Evolutionary conservation across 2,113 vertebrate genomes (phyloP).

Genomic region (Ctenomys sociabilis): DNA sequence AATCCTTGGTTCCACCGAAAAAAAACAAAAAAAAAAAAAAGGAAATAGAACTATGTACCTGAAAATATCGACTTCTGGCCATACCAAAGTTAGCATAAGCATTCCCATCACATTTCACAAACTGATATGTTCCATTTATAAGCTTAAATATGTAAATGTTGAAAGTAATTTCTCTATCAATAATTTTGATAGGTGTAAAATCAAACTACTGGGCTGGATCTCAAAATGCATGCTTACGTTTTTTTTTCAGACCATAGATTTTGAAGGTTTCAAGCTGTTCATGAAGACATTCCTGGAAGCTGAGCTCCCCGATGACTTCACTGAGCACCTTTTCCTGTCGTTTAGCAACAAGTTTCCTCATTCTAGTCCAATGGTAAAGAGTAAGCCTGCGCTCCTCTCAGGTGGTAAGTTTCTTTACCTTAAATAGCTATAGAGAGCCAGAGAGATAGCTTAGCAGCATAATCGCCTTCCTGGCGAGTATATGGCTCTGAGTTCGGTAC

Average conservation of each 20-base stretch:
- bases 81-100: accelerated
- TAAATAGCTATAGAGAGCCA: not conserved
- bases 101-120: not conserved
- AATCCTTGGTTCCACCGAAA: too few relatives aligned
- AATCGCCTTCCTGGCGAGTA: too few relatives aligned
- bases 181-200: not conserved
- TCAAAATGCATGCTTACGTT: not conserved
- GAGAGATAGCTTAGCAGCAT: too few relatives aligned
- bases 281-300: slow-evolving; percentile 98
- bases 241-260: slow-evolving; percentile 92
- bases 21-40: too few relatives aligned
- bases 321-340: slow-evolving; percentile 94
- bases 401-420: slow-evolving; percentile 84
- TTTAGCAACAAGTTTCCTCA: slow-evolving; percentile 93
- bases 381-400: slow-evolving; percentile 87
- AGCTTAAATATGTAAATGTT: not conserved
- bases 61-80: not conserved
- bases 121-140: not conserved
- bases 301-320: slow-evolving; percentile 93
- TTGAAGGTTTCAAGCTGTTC: slow-evolving; percentile 96
- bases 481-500: too few relatives aligned
- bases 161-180: not conserved
- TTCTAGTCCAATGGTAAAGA: slow-evolving; percentile 90
- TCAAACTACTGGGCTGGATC: not conserved
- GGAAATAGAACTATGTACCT: not conserved